Evolutionary conservation across 2,797 vertebrate species (phyloP), one percentile per base, ranked within the genome.

Genomic region (Gila robusta): DNA sequence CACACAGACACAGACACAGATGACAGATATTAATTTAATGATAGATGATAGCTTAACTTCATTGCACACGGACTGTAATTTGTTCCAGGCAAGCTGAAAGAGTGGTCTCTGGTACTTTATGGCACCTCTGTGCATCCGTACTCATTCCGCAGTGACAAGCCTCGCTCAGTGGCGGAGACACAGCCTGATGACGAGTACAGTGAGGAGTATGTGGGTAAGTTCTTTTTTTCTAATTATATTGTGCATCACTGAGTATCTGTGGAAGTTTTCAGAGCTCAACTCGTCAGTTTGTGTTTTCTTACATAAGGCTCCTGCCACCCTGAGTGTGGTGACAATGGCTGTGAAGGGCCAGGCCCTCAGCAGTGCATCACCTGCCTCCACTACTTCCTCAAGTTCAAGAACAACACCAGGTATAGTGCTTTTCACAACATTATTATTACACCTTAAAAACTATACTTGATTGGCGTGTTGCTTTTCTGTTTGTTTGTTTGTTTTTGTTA

Each of bases 321-420:
- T 66, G 98, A 99, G 90, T 99, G 98, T 93, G 98, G 96, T 81
- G 97, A 99, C 90, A 96, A 97, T 1, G 97, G 97, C 72, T 99
- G 98, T 89, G 98, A 98, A 64, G 98, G 98, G 3, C 98, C 98
- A 0, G 98, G 98, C 89, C 98, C 98, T 17, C 97, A 99, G 88
- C 97, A 99, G 89, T 99, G 98, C 93, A 99, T 91, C 90, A 97
- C 99, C 93, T 99, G 98, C 90, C 94, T 99, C 41, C 98, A 99
- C 90, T 98, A 96, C 92, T 99, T 99, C 94, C 98, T 99, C 91
- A 99, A 99, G 94, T 97, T 98, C 92, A 99, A 98, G 93, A 99
- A 99, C 92, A 99, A 99, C 89, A 99, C 98, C 89, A 96, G 97
- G 98, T 99, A 92, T 12, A 47, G 19, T 4, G 59, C 37, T 78